Percentiles rank a stretch among this genome's conserved stretches.
Evolutionary conservation across 2,888 invertebrate genomes (phyloP).

Genomic region (Noctua pronuba): DNA sequence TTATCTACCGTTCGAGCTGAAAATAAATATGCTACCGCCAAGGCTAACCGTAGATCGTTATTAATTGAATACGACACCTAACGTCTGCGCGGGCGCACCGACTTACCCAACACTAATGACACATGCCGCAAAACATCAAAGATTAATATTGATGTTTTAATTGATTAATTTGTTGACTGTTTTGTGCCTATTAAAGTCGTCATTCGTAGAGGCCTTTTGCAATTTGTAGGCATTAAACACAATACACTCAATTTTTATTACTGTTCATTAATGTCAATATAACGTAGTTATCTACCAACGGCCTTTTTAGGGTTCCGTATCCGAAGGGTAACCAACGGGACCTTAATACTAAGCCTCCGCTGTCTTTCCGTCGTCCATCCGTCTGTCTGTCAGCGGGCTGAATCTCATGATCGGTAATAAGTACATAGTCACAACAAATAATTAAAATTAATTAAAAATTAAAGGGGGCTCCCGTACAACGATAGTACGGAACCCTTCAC

Average conservation of each 20-base stretch:
- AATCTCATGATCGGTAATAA: no score
- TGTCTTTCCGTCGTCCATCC: no score
- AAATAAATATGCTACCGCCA: slow-evolving; percentile 53
- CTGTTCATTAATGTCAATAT: neutral
- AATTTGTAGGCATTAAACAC: neutral
- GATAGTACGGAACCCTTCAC: no score
- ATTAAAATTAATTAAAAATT: no score
- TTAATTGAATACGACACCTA: slow-evolving; percentile 69
- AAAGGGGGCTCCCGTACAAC: no score
- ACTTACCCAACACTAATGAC: slow-evolving; percentile 64
- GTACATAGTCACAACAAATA: no score
- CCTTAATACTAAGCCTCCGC: no score
- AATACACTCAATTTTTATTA: neutral
- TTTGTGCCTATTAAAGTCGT: slow-evolving; percentile 48
- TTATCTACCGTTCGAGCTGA: slow-evolving; percentile 37
- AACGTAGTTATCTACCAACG: neutral
- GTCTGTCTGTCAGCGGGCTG: no score
- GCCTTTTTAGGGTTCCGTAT: no score
- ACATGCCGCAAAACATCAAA: slow-evolving; percentile 64
- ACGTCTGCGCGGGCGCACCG: slow-evolving; percentile 67
- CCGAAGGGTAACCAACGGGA: no score
- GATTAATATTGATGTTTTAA: slow-evolving; percentile 44
- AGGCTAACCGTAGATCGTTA: slow-evolving; percentile 57
- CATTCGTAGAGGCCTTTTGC: neutral
- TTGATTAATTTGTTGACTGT: slow-evolving; percentile 1